These are phyloP conservation scores for Montipora capricornis DNA, from an alignment of 64 coral and sea anemone species.

Conservation along the genomic window DNA sequence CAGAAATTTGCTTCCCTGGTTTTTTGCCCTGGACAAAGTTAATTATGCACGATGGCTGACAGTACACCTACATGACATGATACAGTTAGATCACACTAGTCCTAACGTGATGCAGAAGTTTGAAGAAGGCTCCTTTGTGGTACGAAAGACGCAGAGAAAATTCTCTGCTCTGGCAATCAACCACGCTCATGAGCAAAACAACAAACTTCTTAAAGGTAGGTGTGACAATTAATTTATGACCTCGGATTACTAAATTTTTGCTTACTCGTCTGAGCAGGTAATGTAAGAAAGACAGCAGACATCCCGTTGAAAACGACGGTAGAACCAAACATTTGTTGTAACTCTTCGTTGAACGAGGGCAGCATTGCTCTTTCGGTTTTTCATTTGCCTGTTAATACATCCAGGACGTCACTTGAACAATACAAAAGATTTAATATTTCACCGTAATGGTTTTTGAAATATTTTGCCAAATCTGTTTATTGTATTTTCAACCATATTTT, in stretches of 20 bases:
- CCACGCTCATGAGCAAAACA: slow-evolving; percentile 76
- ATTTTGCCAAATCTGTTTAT: too few relatives aligned
- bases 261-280: too few relatives aligned
- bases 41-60: slow-evolving; percentile 64
- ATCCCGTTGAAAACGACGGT: too few relatives aligned
- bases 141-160: slow-evolving; percentile 48
- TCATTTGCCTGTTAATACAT: neutral
- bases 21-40: slow-evolving; percentile 30
- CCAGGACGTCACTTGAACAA: too few relatives aligned
- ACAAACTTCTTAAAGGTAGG: slow-evolving; percentile 3
- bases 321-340: too few relatives aligned
- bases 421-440: too few relatives aligned
- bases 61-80: slow-evolving; percentile 65
- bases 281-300: too few relatives aligned
- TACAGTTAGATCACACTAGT: neutral
- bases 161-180: slow-evolving; percentile 67
- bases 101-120: slow-evolving; percentile 24
- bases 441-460: too few relatives aligned
- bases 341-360: too few relatives aligned
- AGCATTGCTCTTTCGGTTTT: neutral
- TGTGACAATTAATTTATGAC: too few relatives aligned
- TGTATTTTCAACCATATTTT: too few relatives aligned
- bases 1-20: slow-evolving; percentile 18
- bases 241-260: too few relatives aligned
- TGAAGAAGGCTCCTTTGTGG: slow-evolving; percentile 48